Base-by-base conservation (phyloP, 2,113 vertebrate genomes). In the Oncorhynchus mykiss region DNA sequence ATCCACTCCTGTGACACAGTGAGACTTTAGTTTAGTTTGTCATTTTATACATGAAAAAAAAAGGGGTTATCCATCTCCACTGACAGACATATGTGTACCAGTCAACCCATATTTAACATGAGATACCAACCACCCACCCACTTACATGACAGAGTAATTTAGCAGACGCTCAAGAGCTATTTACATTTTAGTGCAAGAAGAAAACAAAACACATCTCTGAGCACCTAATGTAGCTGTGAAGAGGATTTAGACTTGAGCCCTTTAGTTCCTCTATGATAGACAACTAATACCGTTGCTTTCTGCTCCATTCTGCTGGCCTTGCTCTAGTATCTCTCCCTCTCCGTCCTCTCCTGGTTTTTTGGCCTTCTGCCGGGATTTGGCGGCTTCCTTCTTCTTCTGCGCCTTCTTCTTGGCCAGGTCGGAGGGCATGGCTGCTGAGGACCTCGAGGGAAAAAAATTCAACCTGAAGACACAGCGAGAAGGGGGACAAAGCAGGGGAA, bases 1-100 rank as follows among this genome's bases (percentile, higher is more conserved):
- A 31, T 92, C 93, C 80, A 96, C 84, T 34, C 94, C 95, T 94
- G 39, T 0, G 39, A 45, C 39, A 39, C 39, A 45, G 39, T 11
- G 39, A 11, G 39, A 11, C 1, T n/a, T n/a, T n/a, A n/a, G 0
- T 45, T 45, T 12, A 45, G 39, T 45, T 45, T 2, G 39, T 2
- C 9, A 45, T 45, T 45, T 45, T 11, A 45, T 45, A 45, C 39
- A 45, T 45, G 39, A 45, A 45, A 39, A 25, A 1, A 25, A 25
- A 45, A 2, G 39, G 9, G 39, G 9, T 12, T 45, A 45, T 9
- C 39, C 39, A 45, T 45, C 2, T 12, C 39, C 39, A 45, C 39
- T 45, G 39, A 45, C 39, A 45, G 39, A 45, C 39, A 45, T 45
- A 11, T 12, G 39, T 11, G 39, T 45, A 11, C 39, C 9, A 45